Evolutionary conservation across 1,140 invertebrate species (phyloP).

Genomic region (Drosophila mayri): DNA sequence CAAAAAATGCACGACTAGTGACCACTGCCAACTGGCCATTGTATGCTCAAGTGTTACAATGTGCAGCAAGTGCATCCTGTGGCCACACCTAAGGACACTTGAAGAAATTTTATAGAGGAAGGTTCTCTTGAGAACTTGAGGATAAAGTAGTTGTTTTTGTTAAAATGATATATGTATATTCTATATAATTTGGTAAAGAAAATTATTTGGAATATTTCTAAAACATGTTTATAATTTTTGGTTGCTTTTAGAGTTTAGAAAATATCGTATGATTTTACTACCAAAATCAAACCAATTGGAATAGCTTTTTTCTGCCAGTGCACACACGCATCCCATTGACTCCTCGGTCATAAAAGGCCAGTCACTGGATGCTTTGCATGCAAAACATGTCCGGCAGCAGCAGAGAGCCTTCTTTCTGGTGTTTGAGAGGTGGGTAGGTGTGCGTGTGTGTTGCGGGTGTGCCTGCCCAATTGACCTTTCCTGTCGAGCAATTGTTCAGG

Average conservation of each 20-base stretch:
- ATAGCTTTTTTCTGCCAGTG: background rate
- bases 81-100: conserved; percentile 8
- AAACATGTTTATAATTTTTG: background rate
- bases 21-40: conserved; percentile 25
- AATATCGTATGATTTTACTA: background rate
- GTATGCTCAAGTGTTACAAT: conserved; percentile 45
- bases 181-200: fast-evolving
- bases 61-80: conserved; percentile 35
- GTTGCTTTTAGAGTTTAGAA: too few relatives aligned
- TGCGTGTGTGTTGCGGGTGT: conserved; percentile 34
- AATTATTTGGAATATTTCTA: background rate
- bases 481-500: conserved; percentile 64
- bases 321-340: conserved; percentile 28
- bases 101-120: background rate
- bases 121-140: background rate
- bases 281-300: background rate
- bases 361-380: conserved; percentile 67
- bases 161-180: background rate
- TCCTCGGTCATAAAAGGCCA: conserved; percentile 33
- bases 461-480: conserved; percentile 73
- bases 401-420: conserved; percentile 25
- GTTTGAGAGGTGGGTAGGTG: conserved; percentile 15
- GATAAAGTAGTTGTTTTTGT: background rate
- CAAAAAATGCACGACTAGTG: conserved; percentile 36
- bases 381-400: conserved; percentile 67